A percentile compares a stretch with the other conserved stretches of the same genome.
Evolutionary conservation across 2,888 invertebrate genomes (phyloP).

Genomic region (Dascillus cervinus): DNA sequence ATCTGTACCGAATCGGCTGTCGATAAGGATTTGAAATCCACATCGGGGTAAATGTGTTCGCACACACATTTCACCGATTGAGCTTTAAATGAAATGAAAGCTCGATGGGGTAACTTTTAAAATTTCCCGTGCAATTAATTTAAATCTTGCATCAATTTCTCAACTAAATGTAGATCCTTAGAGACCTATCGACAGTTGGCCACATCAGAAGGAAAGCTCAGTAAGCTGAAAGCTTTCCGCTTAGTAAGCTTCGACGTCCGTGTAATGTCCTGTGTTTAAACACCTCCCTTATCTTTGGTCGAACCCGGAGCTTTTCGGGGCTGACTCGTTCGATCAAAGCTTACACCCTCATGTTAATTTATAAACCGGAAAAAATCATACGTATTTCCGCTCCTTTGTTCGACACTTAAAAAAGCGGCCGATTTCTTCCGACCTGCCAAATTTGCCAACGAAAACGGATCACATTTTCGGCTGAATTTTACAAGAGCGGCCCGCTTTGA

Average conservation of each 20-base stretch:
- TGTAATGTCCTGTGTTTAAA: slow-evolving; percentile 12
- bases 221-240: slow-evolving; percentile 6
- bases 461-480: too few species aligned
- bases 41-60: too few species aligned
- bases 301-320: background rate
- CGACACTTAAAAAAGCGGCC: too few species aligned
- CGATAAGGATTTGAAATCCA: too few species aligned
- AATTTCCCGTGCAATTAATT: background rate
- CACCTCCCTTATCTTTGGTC: slow-evolving; percentile 8
- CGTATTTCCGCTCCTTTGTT: too few species aligned
- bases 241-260: slow-evolving; percentile 7
- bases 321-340: background rate
- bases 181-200: background rate
- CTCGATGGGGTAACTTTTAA: background rate
- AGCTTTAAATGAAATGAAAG: background rate
- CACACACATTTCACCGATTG: too few species aligned
- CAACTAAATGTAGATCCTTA: background rate
- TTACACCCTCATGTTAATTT: too few species aligned
- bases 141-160: background rate
- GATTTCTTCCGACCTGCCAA: too few species aligned
- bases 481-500: too few species aligned
- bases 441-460: too few species aligned
- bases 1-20: too few species aligned
- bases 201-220: slow-evolving; percentile 6
- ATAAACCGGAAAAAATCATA: too few species aligned